Conservation (phyloP, 92 coral and sea anemone genomes). For the Zoanthus solanderi region DNA sequence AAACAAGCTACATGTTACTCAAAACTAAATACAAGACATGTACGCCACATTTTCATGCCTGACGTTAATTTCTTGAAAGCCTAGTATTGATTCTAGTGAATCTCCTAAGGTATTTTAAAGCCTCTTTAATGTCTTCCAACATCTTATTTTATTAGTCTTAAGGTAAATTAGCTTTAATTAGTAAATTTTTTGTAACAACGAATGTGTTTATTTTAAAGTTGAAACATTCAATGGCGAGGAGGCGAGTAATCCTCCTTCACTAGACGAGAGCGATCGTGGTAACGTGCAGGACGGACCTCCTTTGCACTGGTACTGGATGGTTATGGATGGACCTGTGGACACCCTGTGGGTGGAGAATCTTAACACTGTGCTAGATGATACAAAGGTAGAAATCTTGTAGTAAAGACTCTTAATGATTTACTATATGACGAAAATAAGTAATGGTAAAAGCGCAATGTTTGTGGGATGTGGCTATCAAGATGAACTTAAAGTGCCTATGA, state of each 20-base stretch:
- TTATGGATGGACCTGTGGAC: conserved; percentile 98
- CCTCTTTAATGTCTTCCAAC: no score
- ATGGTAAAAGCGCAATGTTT: no score
- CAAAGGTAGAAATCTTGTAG: conserved; percentile 69
- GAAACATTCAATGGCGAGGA: conserved; percentile 73
- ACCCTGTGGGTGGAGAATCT: conserved; percentile 96
- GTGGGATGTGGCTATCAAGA: no score
- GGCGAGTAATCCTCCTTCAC: conserved; percentile 30
- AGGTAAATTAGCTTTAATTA: no score
- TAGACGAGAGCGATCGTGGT: conserved; percentile 34
- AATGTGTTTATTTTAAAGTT: conserved; percentile 24
- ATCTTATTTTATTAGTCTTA: no score
- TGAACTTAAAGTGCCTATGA: no score
- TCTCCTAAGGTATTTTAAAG: no score
- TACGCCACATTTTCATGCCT: no score
- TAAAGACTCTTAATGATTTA: not conserved
- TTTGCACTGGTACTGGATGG: conserved; percentile 88
- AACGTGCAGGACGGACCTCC: conserved; percentile 60
- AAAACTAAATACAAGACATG: no score
- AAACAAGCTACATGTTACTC: no score
- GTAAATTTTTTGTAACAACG: not conserved
- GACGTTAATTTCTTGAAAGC: no score
- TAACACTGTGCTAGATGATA: conserved; percentile 93
- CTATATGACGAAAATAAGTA: not conserved
- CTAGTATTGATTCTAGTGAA: no score